These are phyloP conservation scores for Oryzias woworae DNA, from an alignment of 2,113 vertebrate genomes.

Conservation along the genomic window DNA sequence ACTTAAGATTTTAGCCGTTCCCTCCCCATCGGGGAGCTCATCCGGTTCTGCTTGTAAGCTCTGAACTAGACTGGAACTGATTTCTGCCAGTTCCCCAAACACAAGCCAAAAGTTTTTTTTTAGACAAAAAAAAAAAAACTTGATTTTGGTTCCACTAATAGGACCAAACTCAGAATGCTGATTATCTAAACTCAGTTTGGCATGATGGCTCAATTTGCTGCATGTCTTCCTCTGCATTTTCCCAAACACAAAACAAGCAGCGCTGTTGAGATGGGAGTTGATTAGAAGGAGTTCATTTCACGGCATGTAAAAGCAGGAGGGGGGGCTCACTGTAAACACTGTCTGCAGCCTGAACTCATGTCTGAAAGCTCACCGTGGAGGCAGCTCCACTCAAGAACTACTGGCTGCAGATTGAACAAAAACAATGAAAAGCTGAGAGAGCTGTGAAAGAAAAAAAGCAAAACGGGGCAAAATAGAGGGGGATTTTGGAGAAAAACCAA, in stretches of 20 bases:
- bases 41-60: not conserved
- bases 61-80: constrained; percentile 23
- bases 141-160: too few relatives aligned
- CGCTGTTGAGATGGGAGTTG: constrained; percentile 25
- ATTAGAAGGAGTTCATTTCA: constrained; percentile 66
- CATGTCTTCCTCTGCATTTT: not conserved
- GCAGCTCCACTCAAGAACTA: not conserved
- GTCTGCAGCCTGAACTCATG: constrained; percentile 61
- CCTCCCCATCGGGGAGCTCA: too few relatives aligned
- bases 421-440: constrained; percentile 28
- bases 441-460: constrained; percentile 34
- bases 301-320: constrained; percentile 53
- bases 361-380: constrained; percentile 42
- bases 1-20: constrained; percentile 12
- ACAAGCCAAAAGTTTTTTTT: constrained; percentile 27
- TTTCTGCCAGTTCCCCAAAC: constrained; percentile 32
- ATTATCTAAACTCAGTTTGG: not conserved
- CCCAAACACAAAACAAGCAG: not conserved
- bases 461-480: constrained; percentile 23
- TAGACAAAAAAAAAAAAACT: constrained; percentile 13
- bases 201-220: not conserved
- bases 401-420: constrained; percentile 1
- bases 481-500: constrained; percentile 64
- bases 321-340: constrained; percentile 44
- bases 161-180: too few relatives aligned